Conservation (phyloP, 2,797 vertebrate genomes). For the Muscicapa striata region DNA sequence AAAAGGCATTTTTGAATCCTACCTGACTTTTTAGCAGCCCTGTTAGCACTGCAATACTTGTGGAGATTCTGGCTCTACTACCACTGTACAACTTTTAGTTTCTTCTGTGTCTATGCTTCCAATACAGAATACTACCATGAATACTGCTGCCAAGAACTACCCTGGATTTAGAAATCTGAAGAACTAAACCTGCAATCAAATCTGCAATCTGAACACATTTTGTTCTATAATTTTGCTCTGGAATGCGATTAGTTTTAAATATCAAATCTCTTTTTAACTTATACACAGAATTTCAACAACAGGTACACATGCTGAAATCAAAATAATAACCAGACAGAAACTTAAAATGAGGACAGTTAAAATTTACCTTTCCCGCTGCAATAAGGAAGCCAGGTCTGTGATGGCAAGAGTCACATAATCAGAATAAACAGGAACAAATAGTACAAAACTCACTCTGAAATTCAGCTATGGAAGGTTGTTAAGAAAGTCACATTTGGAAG, state of each 20-base stretch:
- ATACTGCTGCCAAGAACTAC: background rate
- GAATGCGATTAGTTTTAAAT: background rate
- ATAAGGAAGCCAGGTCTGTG: background rate
- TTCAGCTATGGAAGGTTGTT: accelerated
- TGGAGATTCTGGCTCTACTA: background rate
- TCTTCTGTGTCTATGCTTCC: background rate
- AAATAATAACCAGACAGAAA: background rate
- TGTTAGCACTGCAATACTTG: background rate
- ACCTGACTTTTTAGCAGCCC: background rate
- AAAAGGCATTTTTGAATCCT: background rate
- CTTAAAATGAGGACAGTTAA: background rate
- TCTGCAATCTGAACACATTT: background rate
- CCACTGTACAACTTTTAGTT: background rate
- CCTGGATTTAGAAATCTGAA: background rate
- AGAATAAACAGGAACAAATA: background rate
- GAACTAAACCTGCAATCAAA: background rate
- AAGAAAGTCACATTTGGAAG: background rate
- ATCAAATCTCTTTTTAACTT: background rate
- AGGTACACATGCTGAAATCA: background rate
- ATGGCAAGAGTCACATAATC: background rate
- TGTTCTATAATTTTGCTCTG: background rate
- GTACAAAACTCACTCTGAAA: background rate
- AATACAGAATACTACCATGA: background rate
- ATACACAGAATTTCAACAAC: background rate
- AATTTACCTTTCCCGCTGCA: background rate